Conservation (phyloP, 2,113 vertebrate genomes). For the Nibea albiflora region DNA sequence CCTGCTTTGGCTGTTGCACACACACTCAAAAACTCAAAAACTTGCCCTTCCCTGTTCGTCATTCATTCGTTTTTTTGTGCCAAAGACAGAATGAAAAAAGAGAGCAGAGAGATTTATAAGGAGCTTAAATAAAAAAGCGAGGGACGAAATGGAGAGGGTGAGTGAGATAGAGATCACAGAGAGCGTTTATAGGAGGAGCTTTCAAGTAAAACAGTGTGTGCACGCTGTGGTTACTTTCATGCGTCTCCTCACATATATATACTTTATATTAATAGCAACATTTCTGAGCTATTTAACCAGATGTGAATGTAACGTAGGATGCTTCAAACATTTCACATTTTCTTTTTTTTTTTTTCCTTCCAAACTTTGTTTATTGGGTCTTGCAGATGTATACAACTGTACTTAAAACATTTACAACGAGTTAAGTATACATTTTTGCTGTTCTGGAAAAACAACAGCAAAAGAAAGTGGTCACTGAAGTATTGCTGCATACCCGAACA, state of each 20-base stretch:
- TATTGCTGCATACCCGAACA: no score
- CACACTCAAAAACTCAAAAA: neutral
- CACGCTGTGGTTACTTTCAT: constrained; percentile 53
- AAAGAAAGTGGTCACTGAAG: no score
- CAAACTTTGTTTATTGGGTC: no score
- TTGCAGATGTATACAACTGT: no score
- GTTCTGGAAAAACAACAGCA: no score
- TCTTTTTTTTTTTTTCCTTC: no score
- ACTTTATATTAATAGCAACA: constrained; percentile 22
- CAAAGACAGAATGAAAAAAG: constrained; percentile 20
- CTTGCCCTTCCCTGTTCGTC: constrained; percentile 18
- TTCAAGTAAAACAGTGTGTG: constrained; percentile 17
- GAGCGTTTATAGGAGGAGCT: constrained; percentile 32
- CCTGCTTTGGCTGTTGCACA: neutral
- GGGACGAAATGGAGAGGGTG: constrained; percentile 22
- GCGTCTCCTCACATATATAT: neutral
- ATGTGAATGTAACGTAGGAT: constrained; percentile 18
- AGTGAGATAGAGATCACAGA: constrained; percentile 30
- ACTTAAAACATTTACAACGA: no score
- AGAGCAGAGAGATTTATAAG: constrained; percentile 18
- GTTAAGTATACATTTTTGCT: no score
- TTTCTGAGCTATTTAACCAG: constrained; percentile 35
- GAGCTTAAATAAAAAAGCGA: constrained; percentile 13
- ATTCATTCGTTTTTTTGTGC: constrained; percentile 19
- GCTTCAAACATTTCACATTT: no score